Conservation (phyloP, 2,113 vertebrate species). For the Scomber colias region DNA sequence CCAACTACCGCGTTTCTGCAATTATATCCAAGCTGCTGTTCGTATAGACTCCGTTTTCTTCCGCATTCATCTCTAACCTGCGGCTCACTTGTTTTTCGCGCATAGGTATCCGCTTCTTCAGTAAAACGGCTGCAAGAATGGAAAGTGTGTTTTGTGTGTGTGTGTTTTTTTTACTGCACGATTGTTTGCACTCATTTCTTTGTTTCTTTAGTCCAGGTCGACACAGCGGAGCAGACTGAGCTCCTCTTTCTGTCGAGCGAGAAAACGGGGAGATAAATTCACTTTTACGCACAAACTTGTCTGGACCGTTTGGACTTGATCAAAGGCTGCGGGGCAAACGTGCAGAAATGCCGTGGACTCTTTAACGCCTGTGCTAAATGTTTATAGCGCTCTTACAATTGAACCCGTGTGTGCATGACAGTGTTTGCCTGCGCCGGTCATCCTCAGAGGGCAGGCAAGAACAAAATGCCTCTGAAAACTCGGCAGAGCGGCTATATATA, state of each 20-base stretch:
- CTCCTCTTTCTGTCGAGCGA: background rate
- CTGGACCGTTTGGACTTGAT: slow-evolving; percentile 68
- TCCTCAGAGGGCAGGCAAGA: background rate
- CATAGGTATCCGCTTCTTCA: slow-evolving; percentile 65
- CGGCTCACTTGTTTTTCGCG: slow-evolving; percentile 50
- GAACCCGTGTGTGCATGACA: slow-evolving; percentile 45
- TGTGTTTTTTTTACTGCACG: slow-evolving; percentile 28
- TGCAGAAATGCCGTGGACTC: slow-evolving; percentile 62
- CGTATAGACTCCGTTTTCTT: slow-evolving; percentile 12
- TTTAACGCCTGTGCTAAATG: slow-evolving; percentile 73
- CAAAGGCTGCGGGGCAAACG: slow-evolving; percentile 57
- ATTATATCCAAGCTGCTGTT: slow-evolving; percentile 51
- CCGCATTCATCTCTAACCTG: slow-evolving; percentile 54
- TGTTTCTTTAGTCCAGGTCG: slow-evolving; percentile 29
- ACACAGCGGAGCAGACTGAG: background rate
- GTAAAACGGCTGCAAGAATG: slow-evolving; percentile 54
- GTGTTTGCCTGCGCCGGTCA: slow-evolving; percentile 20
- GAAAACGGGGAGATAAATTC: slow-evolving; percentile 41
- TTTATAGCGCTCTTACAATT: slow-evolving; percentile 66
- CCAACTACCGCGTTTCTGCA: slow-evolving; percentile 30
- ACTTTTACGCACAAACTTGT: slow-evolving; percentile 73
- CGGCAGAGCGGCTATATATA: slow-evolving; percentile 7
- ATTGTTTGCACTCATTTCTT: slow-evolving; percentile 36
- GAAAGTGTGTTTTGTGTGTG: slow-evolving; percentile 61
- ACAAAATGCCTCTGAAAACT: slow-evolving; percentile 44